Base-by-base conservation (phyloP, 2,113 vertebrate species). In the Reinhardtius hippoglossoides region DNA sequence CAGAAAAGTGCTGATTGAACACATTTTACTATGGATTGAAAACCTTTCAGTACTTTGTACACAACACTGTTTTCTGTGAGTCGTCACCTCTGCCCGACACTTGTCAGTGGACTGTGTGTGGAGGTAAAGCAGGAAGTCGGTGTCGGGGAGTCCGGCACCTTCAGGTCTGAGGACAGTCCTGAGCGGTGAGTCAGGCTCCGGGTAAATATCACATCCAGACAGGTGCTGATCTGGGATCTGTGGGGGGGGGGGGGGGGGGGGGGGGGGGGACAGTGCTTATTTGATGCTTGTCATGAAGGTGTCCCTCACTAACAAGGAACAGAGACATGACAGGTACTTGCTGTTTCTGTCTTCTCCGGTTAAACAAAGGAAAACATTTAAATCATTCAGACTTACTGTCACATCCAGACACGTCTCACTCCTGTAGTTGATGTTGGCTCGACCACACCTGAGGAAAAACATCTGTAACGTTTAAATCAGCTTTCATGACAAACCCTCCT, bases 121-220 rank as follows among this genome's bases (percentile, higher is more conserved):
- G 10, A 96, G 87, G 68, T 97, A 97, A 10, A 97, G 86, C 67
- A 97, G 85, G 82, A 96, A 96, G 83, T 96, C 95, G 0, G 94
- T 82, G 37, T 95, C 88, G 2, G 85, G 83, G 65, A 96, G 68
- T 71, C 96, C 96, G 0, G 60, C 52, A 13, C 96, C 95, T 23
- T 93, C 92, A 62, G 87, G 72, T 61, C 89, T 92, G 54, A 96
- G 67, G 24, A 87, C 57, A 8, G 72, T 88, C 42, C 72, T 82
- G 52, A 46, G 72, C 55, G 89, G 68, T 10, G 87, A 92, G 8
- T 95, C 91, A 1, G 91, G 82, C 42, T 94, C 87, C 0, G 91
- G 82, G 89, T 95, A 95, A 63, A 96, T 54, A 21, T 85, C 80
- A 74, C 92, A 96, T 62, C 95, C 96, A 26, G 64, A 87, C 67